A percentile compares a stretch with the other conserved stretches of the same genome.
These are phyloP conservation scores for Mola mola DNA, from an alignment of 2,113 vertebrate species.

Conservation along the genomic window DNA sequence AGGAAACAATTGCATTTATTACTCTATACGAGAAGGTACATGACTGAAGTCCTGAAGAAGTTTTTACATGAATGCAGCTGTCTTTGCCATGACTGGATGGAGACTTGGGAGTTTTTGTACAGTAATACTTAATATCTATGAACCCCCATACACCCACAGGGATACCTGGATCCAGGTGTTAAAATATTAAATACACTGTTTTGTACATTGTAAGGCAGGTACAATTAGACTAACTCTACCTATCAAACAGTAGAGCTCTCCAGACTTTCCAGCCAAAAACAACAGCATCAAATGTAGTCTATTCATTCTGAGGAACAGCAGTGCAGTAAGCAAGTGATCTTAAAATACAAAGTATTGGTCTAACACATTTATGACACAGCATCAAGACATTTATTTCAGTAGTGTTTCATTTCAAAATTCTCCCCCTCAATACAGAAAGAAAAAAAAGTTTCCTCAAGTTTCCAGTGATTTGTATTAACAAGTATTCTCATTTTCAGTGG, in stretches of 20 bases:
- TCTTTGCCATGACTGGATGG: constrained; percentile 22
- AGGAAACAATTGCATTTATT: constrained; percentile 77
- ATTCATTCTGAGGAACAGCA: constrained; percentile 14
- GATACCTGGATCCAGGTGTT: constrained; percentile 14
- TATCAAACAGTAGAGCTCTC: constrained; percentile 19
- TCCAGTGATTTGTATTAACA: constrained; percentile 43
- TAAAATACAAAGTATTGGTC: constrained; percentile 16
- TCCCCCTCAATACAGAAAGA: no score
- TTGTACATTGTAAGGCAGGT: constrained; percentile 44
- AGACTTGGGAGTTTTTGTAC: constrained; percentile 16
- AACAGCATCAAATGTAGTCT: constrained; percentile 15
- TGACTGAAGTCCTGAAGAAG: constrained; percentile 67
- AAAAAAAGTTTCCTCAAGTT: constrained; percentile 23
- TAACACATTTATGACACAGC: constrained; percentile 30
- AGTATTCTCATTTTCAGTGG: constrained; percentile 52
- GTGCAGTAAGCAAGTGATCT: constrained; percentile 27
- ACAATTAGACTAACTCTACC: constrained; percentile 17
- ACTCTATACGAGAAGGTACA: constrained; percentile 74
- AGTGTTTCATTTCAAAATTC: constrained; percentile 47
- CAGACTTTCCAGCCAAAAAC: constrained; percentile 15
- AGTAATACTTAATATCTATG: constrained; percentile 22
- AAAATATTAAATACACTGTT: constrained; percentile 23
- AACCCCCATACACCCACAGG: neutral
- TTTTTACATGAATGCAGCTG: constrained; percentile 52
- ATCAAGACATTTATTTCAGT: constrained; percentile 58